Evolutionary conservation across 2,797 vertebrate genomes (phyloP).

Genomic region (Poecile montanus): DNA sequence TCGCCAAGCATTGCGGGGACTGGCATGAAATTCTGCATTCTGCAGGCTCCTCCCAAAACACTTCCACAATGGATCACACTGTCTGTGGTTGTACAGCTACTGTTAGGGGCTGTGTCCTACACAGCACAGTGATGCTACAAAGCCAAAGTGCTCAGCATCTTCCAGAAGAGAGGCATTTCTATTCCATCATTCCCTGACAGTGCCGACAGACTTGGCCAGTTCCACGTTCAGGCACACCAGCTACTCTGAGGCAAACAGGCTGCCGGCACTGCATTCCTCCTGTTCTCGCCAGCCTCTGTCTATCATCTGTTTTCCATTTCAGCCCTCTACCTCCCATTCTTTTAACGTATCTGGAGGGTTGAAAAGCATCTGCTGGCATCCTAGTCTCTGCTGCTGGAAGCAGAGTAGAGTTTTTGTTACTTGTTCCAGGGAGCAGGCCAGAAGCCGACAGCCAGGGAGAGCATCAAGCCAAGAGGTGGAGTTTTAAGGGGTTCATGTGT

Average conservation of each 20-base stretch:
- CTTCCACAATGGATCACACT: not conserved
- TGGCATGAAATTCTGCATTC: not conserved
- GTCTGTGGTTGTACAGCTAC: not conserved
- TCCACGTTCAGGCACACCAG: not conserved
- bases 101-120: not conserved
- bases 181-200: not conserved
- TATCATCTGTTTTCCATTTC: slow-evolving; percentile 66
- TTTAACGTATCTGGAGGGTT: slow-evolving; percentile 20
- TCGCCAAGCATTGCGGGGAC: not conserved
- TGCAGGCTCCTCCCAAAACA: not conserved
- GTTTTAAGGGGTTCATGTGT: not conserved
- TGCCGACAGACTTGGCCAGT: not conserved
- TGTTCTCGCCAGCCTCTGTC: not conserved
- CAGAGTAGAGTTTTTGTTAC: not conserved
- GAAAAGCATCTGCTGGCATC: slow-evolving; percentile 37
- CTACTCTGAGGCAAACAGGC: not conserved
- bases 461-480: slow-evolving; percentile 29
- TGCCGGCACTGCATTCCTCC: slow-evolving; percentile 36
- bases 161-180: not conserved
- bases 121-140: not conserved
- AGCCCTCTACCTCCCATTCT: slow-evolving; percentile 44
- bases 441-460: slow-evolving; percentile 8
- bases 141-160: not conserved
- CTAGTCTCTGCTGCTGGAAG: slow-evolving; percentile 42
- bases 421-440: slow-evolving; percentile 54